A percentile compares a stretch with the other conserved stretches of the same genome.
Evolutionary conservation across 2,113 vertebrate genomes (phyloP).

Genomic region (Ochotona curzoniae): DNA sequence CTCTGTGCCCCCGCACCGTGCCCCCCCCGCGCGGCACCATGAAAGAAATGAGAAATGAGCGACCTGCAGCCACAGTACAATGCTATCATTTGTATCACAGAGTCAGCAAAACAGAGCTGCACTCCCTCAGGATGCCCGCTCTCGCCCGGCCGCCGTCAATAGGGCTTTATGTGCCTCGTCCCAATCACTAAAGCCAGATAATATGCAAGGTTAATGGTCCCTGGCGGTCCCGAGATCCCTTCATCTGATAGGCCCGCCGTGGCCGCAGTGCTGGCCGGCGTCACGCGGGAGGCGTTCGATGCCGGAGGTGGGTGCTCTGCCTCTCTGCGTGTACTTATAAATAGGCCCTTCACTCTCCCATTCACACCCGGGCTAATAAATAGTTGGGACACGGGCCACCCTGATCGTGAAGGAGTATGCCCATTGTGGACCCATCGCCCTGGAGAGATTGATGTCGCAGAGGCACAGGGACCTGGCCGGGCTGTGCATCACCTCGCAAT

Average conservation of each 20-base stretch:
- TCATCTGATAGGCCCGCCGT: conserved; percentile 90
- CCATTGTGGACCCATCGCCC: conserved; percentile 92
- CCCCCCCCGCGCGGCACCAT: conserved; percentile 85
- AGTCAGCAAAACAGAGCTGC: conserved; percentile 91
- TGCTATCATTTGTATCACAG: conserved; percentile 91
- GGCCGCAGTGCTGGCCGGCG: conserved; percentile 84
- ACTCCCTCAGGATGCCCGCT: conserved; percentile 87
- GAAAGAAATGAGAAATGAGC: conserved; percentile 93
- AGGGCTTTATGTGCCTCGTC: conserved; percentile 88
- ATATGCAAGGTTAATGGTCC: conserved; percentile 92
- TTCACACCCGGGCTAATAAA: conserved; percentile 93
- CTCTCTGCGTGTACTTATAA: conserved; percentile 90
- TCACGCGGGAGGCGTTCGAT: conserved; percentile 89
- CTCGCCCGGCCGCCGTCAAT: conserved; percentile 87
- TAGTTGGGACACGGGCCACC: conserved; percentile 87
- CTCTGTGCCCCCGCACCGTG: conserved; percentile 53
- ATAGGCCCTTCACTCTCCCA: conserved; percentile 91
- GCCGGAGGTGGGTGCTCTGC: conserved; percentile 85
- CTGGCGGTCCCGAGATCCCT: conserved; percentile 89
- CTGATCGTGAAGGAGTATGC: conserved; percentile 87
- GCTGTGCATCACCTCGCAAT: conserved; percentile 92
- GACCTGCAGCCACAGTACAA: conserved; percentile 85
- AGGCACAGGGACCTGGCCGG: conserved; percentile 89
- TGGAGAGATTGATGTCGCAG: conserved; percentile 94
- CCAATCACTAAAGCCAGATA: conserved; percentile 94